phyloP scores from a whole-genome alignment of 2,113 vertebrate species.

The Emydocephalus ijimae region DNA sequence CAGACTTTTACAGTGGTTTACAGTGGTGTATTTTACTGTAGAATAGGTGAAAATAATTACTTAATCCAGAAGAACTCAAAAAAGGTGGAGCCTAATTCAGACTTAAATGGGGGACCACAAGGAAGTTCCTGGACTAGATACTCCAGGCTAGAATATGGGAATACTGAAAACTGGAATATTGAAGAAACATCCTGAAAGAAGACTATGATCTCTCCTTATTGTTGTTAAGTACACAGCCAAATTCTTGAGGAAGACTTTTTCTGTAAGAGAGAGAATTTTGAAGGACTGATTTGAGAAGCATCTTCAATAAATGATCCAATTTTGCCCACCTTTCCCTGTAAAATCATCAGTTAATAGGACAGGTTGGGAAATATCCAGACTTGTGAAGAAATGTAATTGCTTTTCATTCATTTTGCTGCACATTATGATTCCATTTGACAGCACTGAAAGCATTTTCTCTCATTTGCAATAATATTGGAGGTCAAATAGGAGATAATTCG shows the following conservation, averaged over 20 bases:
- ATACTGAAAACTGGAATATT: neutral
- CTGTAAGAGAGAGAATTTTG: neutral
- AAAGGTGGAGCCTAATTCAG: neutral
- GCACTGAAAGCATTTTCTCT: neutral
- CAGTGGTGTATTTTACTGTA: neutral
- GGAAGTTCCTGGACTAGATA: neutral
- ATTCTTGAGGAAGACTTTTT: neutral
- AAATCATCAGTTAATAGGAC: neutral
- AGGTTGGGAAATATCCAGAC: neutral
- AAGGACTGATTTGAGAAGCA: neutral
- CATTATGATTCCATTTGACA: slow-evolving; percentile 6
- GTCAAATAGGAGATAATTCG: neutral
- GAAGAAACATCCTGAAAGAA: neutral
- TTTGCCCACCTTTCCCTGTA: neutral
- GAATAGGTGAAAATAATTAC: neutral
- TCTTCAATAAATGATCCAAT: slow-evolving; percentile 7
- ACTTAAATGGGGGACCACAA: neutral
- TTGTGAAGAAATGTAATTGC: slow-evolving; percentile 3
- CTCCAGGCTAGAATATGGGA: neutral
- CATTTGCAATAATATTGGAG: neutral
- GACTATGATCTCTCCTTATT: neutral
- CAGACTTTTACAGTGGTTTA: no score
- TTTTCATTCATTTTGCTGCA: slow-evolving; percentile 2
- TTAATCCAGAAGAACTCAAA: neutral
- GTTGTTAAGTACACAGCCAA: neutral